These are phyloP conservation scores for Drosophila insularis DNA, from an alignment of 1,140 invertebrate species.

Conservation along the genomic window DNA sequence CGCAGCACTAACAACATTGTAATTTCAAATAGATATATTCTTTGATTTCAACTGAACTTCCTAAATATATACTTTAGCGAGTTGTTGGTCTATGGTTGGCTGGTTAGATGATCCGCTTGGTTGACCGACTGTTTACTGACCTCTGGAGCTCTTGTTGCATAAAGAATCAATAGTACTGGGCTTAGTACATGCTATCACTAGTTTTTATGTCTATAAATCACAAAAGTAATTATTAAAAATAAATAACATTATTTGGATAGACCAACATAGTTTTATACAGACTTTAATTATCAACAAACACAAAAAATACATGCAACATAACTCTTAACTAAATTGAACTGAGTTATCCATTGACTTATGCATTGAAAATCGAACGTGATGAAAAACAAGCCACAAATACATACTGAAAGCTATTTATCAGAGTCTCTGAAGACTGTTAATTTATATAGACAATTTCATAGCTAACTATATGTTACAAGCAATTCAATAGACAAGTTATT, in stretches of 20 bases:
- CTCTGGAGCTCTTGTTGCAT: constrained; percentile 26
- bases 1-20: constrained; percentile 35
- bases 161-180: constrained; percentile 42
- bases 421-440: constrained; percentile 41
- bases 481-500: constrained; percentile 27
- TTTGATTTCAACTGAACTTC: constrained; percentile 36
- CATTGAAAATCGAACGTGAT: constrained; percentile 34
- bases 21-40: constrained; percentile 43
- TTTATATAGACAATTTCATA: constrained; percentile 21
- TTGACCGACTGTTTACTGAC: not conserved
- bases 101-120: constrained; percentile 33
- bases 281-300: constrained; percentile 24
- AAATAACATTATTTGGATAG: constrained; percentile 1
- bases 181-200: constrained; percentile 43
- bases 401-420: constrained; percentile 28
- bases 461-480: constrained; percentile 5
- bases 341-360: constrained; percentile 52
- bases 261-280: not conserved
- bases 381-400: not conserved
- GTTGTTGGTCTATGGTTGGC: constrained; percentile 24
- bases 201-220: constrained; percentile 19
- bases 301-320: constrained; percentile 28
- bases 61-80: constrained; percentile 2
- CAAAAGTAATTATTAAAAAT: constrained; percentile 41
- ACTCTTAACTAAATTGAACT: constrained; percentile 3